Evolutionary conservation across 2,797 vertebrate genomes (phyloP).

Genomic region (Catamblyrhynchus diadema): DNA sequence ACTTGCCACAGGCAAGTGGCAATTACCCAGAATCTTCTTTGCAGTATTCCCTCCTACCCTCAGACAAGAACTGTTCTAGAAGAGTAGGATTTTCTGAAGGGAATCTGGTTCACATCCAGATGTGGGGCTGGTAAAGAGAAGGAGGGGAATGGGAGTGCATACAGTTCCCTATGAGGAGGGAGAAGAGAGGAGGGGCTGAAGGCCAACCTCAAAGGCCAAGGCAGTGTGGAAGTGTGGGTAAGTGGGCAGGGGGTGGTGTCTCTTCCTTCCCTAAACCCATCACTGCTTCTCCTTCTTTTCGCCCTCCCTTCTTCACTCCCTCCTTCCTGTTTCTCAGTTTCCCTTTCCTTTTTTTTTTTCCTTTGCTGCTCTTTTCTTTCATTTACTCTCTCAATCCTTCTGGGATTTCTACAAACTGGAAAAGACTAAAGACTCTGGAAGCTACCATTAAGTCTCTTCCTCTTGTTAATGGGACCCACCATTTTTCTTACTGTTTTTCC

Average conservation of each 20-base stretch:
- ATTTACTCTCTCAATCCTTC: background rate
- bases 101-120: background rate
- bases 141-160: background rate
- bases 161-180: background rate
- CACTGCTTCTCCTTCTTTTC: background rate
- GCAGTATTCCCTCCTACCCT: background rate
- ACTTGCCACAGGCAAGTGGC: background rate
- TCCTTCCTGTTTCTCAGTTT: background rate
- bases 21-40: background rate
- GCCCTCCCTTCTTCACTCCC: background rate
- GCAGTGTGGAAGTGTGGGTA: background rate
- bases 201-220: background rate
- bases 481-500: background rate
- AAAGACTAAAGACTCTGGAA: background rate
- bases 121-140: background rate
- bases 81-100: background rate
- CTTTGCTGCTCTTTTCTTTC: background rate
- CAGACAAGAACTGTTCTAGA: background rate
- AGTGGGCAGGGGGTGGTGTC: rapidly evolving
- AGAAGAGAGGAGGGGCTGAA: background rate
- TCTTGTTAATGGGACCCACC: background rate
- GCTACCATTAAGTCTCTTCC: background rate
- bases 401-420: background rate
- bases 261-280: background rate
- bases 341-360: rapidly evolving